Evolutionary conservation across 2,113 vertebrate species (phyloP).

Genomic region (Guaruba guarouba): DNA sequence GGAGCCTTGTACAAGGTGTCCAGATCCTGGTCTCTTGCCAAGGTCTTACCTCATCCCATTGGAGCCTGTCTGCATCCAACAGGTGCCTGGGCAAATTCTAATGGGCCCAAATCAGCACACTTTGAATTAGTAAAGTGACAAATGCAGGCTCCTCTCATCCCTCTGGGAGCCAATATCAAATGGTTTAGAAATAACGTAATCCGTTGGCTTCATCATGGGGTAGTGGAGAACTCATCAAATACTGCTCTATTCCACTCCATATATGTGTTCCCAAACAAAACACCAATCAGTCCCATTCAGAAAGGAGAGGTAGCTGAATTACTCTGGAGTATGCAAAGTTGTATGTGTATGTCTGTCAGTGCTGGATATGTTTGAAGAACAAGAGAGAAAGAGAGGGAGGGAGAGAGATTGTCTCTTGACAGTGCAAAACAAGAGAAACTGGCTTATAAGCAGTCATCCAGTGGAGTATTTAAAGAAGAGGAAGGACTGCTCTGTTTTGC

Average conservation of each 20-base stretch:
- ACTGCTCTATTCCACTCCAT: neutral
- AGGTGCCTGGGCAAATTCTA: constrained; percentile 37
- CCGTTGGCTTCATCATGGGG: neutral
- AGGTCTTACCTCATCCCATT: neutral
- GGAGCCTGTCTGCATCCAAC: neutral
- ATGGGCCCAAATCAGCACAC: neutral
- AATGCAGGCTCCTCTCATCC: neutral
- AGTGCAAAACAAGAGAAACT: neutral
- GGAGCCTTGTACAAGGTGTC: neutral
- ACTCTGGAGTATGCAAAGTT: neutral
- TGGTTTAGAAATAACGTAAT: neutral
- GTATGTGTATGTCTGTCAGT: neutral
- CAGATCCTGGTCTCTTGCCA: neutral
- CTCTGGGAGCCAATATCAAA: neutral
- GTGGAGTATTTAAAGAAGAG: neutral
- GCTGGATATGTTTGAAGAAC: neutral
- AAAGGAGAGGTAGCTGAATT: neutral
- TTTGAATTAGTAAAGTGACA: constrained; percentile 27
- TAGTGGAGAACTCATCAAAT: neutral
- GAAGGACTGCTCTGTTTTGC: neutral
- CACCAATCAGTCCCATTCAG: neutral
- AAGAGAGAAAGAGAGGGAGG: neutral
- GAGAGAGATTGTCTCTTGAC: neutral
- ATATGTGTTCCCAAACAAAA: neutral
- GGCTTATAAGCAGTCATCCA: neutral